These are phyloP conservation scores for Vireo griseus DNA, from an alignment of 2,797 vertebrate species.

Conservation along the genomic window DNA sequence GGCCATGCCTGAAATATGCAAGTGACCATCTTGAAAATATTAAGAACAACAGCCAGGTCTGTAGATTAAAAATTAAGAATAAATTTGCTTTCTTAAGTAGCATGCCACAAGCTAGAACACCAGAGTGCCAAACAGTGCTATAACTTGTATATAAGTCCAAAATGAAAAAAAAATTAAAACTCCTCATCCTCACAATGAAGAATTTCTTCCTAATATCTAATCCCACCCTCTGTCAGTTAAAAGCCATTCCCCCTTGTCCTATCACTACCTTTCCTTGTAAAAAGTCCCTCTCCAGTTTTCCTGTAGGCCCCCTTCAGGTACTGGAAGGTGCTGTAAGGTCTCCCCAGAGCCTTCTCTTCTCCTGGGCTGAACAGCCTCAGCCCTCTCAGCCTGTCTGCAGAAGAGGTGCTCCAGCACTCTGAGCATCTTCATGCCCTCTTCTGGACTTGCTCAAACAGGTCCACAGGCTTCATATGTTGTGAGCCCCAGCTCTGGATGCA, in stretches of 20 bases:
- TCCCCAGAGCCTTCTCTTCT: neutral
- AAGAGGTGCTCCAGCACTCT: neutral
- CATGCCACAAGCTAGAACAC: neutral
- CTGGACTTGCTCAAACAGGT: neutral
- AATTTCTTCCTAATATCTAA: neutral
- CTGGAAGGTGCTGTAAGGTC: neutral
- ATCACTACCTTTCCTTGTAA: neutral
- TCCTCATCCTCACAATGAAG: neutral
- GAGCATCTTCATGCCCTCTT: neutral
- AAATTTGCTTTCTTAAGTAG: neutral
- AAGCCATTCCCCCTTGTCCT: neutral
- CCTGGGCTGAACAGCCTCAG: neutral
- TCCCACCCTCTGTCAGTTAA: neutral
- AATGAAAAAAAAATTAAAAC: neutral
- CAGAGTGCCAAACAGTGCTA: neutral
- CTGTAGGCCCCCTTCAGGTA: neutral
- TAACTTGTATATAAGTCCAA: neutral
- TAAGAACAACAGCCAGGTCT: neutral
- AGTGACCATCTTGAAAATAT: neutral
- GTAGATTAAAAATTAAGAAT: neutral
- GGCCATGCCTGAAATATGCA: neutral
- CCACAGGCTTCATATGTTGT: accelerated
- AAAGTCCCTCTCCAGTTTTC: neutral
- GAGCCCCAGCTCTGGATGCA: neutral
- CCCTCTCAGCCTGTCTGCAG: neutral